Base-by-base conservation (phyloP, 2,113 vertebrate genomes). In the Sterrhoptilus dennistouni region DNA sequence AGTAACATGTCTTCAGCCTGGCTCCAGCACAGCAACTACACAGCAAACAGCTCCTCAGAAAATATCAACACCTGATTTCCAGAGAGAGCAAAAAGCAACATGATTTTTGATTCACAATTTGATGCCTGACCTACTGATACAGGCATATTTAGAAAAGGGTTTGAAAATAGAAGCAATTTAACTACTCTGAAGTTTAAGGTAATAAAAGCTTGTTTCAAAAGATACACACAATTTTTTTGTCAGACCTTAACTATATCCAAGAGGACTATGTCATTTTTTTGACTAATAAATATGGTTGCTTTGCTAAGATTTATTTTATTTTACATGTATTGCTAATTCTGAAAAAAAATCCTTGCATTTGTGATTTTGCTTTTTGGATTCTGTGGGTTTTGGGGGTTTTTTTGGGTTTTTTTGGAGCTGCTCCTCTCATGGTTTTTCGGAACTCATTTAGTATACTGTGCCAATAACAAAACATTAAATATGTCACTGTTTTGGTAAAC, bases 61-160 rank as follows among this genome's bases (percentile, higher is more conserved):
- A 94, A 84, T 59, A 94, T 54, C 31, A 91, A 94, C 86, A 89
- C 38, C 75, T 53, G 74, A 88, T 54, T 92, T 90, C 31, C 45
- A 88, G n/a, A 38, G 66, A 31, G 57, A 89, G 11, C 17, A 96
- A 94, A 95, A 96, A 78, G 29, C 49, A 92, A 53, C 20, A 28
- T 14, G 29, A 56, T 71, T 92, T 91, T 92, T 90, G 81, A 88
- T 82, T 91, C 70, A 70, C 4, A 3, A 81, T 1, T 1, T 57
- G 57, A 78, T 5, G 21, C 33, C 72, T 82, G 49, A 57, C 40
- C 42, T 83, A 52, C 11, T 31, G 71, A 77, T 79, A 79, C 13
- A 50, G 14, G 23, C 14, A 75, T 44, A 76, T 72, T 91, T 74
- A 80, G 78, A 74, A 80, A 76, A 87, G 11, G 31, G 33, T 72